A percentile compares a stretch with the other conserved stretches of the same genome.
Conservation (phyloP, 2,888 invertebrate species). For the Agrochola lota region DNA sequence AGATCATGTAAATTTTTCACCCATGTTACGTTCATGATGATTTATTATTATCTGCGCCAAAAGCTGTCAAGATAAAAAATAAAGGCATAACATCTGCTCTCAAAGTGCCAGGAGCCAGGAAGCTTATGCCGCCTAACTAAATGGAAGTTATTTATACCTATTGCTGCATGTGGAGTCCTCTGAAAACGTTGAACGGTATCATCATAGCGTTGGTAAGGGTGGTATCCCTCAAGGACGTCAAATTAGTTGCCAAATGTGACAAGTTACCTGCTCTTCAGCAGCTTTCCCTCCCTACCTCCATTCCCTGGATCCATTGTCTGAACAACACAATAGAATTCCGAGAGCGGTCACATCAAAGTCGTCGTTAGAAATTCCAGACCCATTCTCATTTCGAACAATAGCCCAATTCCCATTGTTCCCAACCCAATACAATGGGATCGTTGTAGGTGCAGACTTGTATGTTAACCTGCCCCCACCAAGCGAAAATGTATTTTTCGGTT, state of each 20-base stretch:
- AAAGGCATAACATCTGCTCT: neutral
- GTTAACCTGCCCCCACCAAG: neutral
- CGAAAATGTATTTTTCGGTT: neutral
- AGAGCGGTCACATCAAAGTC: constrained; percentile 5
- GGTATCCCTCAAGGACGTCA: too few species aligned
- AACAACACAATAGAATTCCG: constrained; percentile 5
- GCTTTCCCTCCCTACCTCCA: neutral
- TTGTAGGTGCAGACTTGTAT: constrained; percentile 1
- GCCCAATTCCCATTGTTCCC: constrained; percentile 1
- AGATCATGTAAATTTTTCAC: neutral
- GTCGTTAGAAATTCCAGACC: neutral
- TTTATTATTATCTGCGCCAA: neutral
- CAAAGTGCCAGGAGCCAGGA: neutral
- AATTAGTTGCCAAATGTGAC: neutral
- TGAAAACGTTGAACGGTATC: neutral
- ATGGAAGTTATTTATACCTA: neutral
- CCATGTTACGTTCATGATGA: neutral
- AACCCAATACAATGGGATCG: neutral
- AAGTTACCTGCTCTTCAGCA: constrained; percentile 2
- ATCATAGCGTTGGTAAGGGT: neutral
- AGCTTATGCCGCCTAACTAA: neutral
- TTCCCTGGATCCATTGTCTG: neutral
- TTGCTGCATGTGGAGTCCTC: neutral
- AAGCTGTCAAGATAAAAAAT: neutral
- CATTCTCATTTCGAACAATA: neutral